These are phyloP conservation scores for Xiphophorus couchianus DNA, from an alignment of 2,113 vertebrate species.

Conservation along the genomic window DNA sequence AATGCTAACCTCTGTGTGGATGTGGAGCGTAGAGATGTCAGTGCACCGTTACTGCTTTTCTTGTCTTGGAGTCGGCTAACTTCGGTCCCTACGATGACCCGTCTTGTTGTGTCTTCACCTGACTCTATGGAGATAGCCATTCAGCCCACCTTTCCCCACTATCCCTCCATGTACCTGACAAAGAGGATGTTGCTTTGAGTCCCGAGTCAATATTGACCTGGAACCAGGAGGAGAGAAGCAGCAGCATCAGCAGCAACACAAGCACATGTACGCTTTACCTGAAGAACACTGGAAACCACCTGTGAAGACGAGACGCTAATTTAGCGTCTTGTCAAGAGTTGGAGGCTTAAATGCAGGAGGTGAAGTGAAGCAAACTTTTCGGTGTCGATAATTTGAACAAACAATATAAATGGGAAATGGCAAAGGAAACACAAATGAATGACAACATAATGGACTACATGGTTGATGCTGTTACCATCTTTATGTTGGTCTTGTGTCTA, in stretches of 20 bases:
- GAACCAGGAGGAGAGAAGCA: conserved; percentile 47
- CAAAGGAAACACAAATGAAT: too few relatives aligned
- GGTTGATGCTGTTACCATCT: background rate
- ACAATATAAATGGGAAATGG: background rate
- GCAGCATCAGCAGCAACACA: conserved; percentile 48
- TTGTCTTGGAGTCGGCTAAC: background rate
- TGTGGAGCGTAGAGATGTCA: background rate
- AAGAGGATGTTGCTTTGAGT: conserved; percentile 73
- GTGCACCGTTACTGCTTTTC: background rate
- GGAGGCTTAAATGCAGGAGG: background rate
- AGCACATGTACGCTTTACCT: background rate
- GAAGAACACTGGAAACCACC: background rate
- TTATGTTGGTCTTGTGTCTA: background rate
- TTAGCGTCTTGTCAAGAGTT: background rate
- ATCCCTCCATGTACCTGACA: conserved; percentile 41
- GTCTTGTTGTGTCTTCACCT: conserved; percentile 49
- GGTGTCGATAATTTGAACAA: background rate
- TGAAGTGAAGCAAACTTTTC: background rate
- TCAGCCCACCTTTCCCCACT: background rate
- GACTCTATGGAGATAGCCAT: conserved; percentile 58
- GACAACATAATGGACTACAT: too few relatives aligned
- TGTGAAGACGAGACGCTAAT: background rate
- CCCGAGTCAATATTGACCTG: conserved; percentile 80
- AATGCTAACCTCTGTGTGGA: too few relatives aligned
- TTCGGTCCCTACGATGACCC: background rate